Evolutionary conservation across 2,888 invertebrate genomes (phyloP), one percentile per base, ranked within the genome.

Genomic region (Polydesmus complanatus): DNA sequence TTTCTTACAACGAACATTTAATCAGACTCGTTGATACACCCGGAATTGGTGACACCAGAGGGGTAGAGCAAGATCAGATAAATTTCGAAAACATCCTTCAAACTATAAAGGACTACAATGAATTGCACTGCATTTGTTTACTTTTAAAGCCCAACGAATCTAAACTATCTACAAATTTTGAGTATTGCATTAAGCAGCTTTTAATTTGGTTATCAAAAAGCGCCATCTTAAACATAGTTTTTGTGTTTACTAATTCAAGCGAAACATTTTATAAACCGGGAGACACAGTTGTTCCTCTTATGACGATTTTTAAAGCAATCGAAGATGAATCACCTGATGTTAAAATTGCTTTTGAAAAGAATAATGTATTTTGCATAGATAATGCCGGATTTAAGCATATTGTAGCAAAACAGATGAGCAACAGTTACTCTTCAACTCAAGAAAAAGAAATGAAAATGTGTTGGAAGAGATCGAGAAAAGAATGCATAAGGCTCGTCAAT

Each of bases 1-100:
- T 63, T n/a, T 18, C 21, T 3, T n/a, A 26, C 23, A 54, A 56
- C 2, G 57, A 61, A n/a, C 25, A 27, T 25, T 18, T 25, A n/a
- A 14, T 65, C 5, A 60, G 65, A 0, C 54, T 69, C 26, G 67
- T 68, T 48, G 68, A 68, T 58, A 68, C 67, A 8, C 68, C 69
- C 14, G 68, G 68, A 3, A 63, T 68, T 14, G 67, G 66, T 21
- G 68, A 68, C 60, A 63, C 64, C 2, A 22, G 61, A 1, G 69
- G 69, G 2, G 11, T 63, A 8, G 64, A 65, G 8, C 62, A 65
- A 54, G 68, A 68, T 56, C 64, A 64, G 23, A 48, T 50, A 47
- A 69, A 68, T 58, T 64, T 66, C 23, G 59, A 52, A 22, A 57
- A 58, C 19, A 54, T 64, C 19, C 22, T 64, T 5, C n/a, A 22